Base-by-base conservation (phyloP, 2,888 invertebrate genomes). In the Nymphalis c-album region DNA sequence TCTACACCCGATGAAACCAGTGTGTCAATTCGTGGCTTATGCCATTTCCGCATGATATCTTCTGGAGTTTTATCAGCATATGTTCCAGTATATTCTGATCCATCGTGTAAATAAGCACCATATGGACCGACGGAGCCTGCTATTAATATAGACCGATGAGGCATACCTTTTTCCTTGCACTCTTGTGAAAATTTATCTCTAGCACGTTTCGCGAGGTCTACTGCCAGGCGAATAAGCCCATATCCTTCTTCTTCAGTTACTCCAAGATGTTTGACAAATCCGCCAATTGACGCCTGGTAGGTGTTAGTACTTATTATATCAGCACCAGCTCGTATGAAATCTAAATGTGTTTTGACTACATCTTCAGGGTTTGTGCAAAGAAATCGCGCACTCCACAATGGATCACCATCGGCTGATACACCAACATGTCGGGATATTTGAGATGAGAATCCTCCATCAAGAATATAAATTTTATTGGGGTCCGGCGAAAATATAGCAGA, bases 111-210 rank as follows among this genome's bases (percentile, higher is more conserved):
- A 77, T 95, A 95, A 0, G 98, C 98, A 0, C 98, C 98, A 81
- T 97, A 98, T 0, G 98, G 97, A 0, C 98, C 98, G 26, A 98
- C 94, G 0, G 98, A 97, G 0, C 97, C 98, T 0, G 96, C 97
- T 62, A 98, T 93, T 55, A 95, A 80, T 4, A 96, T 95, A 20
- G 80, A 78, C 1, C 71, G 77, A 8, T 72, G 71, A 13, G 74
- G 72, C 45, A 71, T 63, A 1, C 75, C 74, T 22, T 71, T 74
- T 6, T 82, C 74, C 1, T 76, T 74, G 76, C 91, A 87, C 77
- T 94, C 93, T 58, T 93, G 83, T 40, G 93, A 73, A 78, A 93
- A 95, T 63, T 88, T 91, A n/a, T 93, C 88, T 60, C 94, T 93
- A 0, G 97, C 97, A 66, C 91, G 91, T 77, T 94, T 94, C 0